These are phyloP conservation scores for Tenualosa ilisha DNA, from an alignment of 2,797 vertebrate species.

Conservation along the genomic window DNA sequence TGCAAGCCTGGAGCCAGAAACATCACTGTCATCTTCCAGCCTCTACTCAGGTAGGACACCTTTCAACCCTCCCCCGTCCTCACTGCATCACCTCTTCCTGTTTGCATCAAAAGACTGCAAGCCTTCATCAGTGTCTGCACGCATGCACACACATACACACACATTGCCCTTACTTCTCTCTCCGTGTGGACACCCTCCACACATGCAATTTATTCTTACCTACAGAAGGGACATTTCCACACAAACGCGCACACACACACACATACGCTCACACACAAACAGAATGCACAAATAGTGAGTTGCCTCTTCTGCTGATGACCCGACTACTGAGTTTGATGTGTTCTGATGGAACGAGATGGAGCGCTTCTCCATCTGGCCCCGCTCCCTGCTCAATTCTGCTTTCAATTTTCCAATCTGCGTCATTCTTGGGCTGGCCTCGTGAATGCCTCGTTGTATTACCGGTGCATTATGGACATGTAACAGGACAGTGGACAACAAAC, in stretches of 20 bases:
- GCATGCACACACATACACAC: constrained; percentile 28
- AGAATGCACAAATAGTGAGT: not conserved
- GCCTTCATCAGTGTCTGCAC: not conserved
- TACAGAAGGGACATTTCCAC: not conserved
- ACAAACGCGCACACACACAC: not conserved
- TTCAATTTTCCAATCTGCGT: constrained; percentile 47
- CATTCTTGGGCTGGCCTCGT: constrained; percentile 39
- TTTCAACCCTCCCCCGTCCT: not conserved
- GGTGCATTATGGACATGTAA: constrained; percentile 43
- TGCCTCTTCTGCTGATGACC: not conserved
- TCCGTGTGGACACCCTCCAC: not conserved
- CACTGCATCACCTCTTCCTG: constrained; percentile 5
- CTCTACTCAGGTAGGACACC: constrained; percentile 85
- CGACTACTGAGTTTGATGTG: constrained; percentile 43
- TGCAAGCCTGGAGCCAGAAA: constrained; percentile 97
- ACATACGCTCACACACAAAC: not conserved
- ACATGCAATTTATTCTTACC: not conserved
- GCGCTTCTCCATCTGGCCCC: constrained; percentile 37
- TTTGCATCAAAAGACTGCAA: not conserved
- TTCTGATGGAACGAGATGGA: constrained; percentile 35
- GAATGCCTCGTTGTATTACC: constrained; percentile 50
- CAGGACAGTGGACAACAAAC: constrained; percentile 26
- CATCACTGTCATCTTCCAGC: constrained; percentile 97
- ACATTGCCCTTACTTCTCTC: not conserved
- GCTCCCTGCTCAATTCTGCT: constrained; percentile 39